Evolutionary conservation across 2,888 invertebrate genomes (phyloP), one percentile per base, ranked within the genome.

Genomic region (Kuschelorhynchus macadamiae): DNA sequence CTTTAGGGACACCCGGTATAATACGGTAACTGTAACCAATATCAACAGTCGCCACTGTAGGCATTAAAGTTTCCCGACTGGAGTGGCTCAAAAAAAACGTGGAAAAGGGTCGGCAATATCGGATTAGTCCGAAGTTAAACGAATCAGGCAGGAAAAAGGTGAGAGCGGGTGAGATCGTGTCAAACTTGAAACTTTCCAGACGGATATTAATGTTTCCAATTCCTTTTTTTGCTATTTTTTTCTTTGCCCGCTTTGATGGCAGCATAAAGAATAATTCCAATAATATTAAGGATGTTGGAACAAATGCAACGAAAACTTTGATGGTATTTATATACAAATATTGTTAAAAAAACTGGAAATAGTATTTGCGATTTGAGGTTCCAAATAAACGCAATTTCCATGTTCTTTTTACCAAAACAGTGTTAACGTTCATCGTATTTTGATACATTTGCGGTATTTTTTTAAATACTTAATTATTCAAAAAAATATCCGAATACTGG

Each of bases 131-230:
- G 57, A 32, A 57, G 65, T 57, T 57, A 65, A 65, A 57, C 64
- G 64, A 64, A 64, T 56, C 53, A 64, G 64, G 17, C 25, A 11
- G 44, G 33, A 56, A 65, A 57, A 65, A 65, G 65, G 65, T 55
- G 56, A 66, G 59, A 66, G 39, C 66, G 53, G 65, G 65, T 55
- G 56, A 66, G 59, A 66, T 39, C 66, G 53, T 60, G 60, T 66
- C 60, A 66, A 66, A 66, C 42, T 59, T 66, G 66, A 66, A 66
- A 66, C 60, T 66, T 66, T 53, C 25, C 60, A 66, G 66, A 66
- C 66, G 53, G 42, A 47, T 66, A 66, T 66, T 66, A 66, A 66
- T 60, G 59, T 53, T 59, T 66, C 47, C 57, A 16, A 25, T 17
- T 20, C 32, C 21, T 39, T 39, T 39, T 39, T 41, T 17, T 42